A percentile compares a stretch with the other conserved stretches of the same genome.
These are phyloP conservation scores for Laticauda laticaudata DNA, from an alignment of 2,113 vertebrate species.

Conservation along the genomic window DNA sequence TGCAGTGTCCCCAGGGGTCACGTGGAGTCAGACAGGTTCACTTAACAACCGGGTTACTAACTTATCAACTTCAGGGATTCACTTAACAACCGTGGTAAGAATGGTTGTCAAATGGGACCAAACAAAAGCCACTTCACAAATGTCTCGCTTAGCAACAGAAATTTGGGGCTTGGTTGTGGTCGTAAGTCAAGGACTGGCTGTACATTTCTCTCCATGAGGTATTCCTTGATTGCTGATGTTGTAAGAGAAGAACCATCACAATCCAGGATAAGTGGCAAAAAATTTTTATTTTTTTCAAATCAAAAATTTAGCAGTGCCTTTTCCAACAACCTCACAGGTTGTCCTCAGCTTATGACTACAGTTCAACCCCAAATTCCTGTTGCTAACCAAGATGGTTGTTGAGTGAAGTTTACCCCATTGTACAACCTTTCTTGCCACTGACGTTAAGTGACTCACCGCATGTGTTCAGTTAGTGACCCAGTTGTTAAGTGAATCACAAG, in stretches of 20 bases:
- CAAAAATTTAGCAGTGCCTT: not conserved
- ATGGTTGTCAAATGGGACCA: not conserved
- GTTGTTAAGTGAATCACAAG: not conserved
- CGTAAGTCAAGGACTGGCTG: not conserved
- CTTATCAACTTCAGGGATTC: not conserved
- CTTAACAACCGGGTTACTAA: not conserved
- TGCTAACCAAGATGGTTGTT: not conserved
- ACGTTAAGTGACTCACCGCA: not conserved
- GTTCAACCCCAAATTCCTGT: not conserved
- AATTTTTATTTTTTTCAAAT: not conserved
- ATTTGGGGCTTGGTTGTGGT: not conserved
- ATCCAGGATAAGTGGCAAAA: not conserved
- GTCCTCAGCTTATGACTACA: not conserved
- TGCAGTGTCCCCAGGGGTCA: too few species aligned
- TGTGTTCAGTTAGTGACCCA: not conserved
- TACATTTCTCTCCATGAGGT: conserved; percentile 20
- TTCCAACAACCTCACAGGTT: not conserved
- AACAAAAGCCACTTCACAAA: not conserved
- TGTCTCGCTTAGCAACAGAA: not conserved
- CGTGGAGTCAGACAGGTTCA: not conserved
- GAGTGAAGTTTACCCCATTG: not conserved
- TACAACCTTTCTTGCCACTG: not conserved
- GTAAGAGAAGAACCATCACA: not conserved
- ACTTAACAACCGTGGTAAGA: not conserved
- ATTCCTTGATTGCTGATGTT: conserved; percentile 35